These are phyloP conservation scores for Cordilura impudica DNA, from an alignment of 2,888 invertebrate species.

Conservation along the genomic window DNA sequence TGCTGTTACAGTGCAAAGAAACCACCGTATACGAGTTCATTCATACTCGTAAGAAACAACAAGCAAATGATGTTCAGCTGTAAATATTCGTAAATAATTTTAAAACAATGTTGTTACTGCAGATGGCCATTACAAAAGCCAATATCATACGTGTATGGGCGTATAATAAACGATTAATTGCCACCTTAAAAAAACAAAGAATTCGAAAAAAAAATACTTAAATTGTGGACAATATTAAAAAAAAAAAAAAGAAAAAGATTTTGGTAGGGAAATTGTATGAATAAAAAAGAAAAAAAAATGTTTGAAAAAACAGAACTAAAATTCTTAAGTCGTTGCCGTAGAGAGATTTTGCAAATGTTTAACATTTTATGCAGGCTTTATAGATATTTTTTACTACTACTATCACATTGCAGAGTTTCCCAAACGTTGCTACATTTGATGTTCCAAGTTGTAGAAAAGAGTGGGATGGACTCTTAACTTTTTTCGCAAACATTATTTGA, in stretches of 20 bases:
- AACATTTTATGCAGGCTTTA: background rate
- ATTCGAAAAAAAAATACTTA: background rate
- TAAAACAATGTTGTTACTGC: conserved; percentile 33
- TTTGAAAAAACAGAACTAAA: background rate
- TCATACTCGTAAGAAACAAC: too few species aligned
- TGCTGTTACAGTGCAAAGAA: background rate
- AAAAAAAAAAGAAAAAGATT: background rate
- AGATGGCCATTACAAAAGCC: background rate
- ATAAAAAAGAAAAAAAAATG: conserved; percentile 6
- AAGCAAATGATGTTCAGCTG: background rate
- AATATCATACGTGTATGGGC: conserved; percentile 23
- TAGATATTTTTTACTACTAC: background rate
- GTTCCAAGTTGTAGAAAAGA: too few species aligned
- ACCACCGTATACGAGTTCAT: too few species aligned
- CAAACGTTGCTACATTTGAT: too few species aligned
- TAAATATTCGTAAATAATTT: background rate
- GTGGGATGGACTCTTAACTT: too few species aligned
- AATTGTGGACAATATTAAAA: background rate
- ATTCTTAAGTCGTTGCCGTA: conserved; percentile 23
- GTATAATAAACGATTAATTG: conserved; percentile 45
- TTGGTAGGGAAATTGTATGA: background rate
- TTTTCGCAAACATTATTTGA: too few species aligned
- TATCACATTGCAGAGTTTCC: background rate
- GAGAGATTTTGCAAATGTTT: background rate
- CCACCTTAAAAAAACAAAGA: conserved; percentile 29